Evolutionary conservation across 2,888 invertebrate species (phyloP), one percentile per base, ranked within the genome.

Genomic region (Griposia aprilina): DNA sequence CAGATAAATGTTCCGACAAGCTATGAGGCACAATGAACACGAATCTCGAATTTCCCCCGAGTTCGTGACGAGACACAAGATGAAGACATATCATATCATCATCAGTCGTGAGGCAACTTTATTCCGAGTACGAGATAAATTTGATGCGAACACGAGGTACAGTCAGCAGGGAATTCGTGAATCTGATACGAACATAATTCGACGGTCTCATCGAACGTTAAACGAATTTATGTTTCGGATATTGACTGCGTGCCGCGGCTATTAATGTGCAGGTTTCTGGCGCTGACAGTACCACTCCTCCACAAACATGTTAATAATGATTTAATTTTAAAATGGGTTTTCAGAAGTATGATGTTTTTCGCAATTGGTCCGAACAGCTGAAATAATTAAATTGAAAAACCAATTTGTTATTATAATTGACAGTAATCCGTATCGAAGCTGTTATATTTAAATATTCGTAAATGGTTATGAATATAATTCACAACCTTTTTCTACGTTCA

Each of bases 1-100:
- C 85, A 90, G 89, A 92, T 91, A 93, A 93, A 93, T 91, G 88
- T 87, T 82, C 76, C 80, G 88, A 90, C 90, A 92, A 89, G 88
- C 80, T 83, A 81, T 87, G 73, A 63, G 81, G 82, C 83, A 83
- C 74, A 87, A 78, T 87, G 89, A 88, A 89, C 89, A 91, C 85
- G 90, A 90, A 92, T 92, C 89, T 91, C 86, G 90, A 90, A 92
- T 94, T 93, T 93, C 93, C 92, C 91, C 74, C 82, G 91, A 91
- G 85, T 87, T 88, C 87, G 87, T 90, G 87, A 89, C 90, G 87
- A 90, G 90, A 90, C 89, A 88, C 86, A 84, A 89, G 89, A 80
- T 88, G 89, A 89, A 91, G 90, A 91, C 85, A 83, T 90, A 88
- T 88, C 89, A 85, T 87, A 88, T 87, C 85, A 89, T 90, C 90